Base-by-base conservation (phyloP, 2,797 vertebrate species). In the Tarsius wallacei region DNA sequence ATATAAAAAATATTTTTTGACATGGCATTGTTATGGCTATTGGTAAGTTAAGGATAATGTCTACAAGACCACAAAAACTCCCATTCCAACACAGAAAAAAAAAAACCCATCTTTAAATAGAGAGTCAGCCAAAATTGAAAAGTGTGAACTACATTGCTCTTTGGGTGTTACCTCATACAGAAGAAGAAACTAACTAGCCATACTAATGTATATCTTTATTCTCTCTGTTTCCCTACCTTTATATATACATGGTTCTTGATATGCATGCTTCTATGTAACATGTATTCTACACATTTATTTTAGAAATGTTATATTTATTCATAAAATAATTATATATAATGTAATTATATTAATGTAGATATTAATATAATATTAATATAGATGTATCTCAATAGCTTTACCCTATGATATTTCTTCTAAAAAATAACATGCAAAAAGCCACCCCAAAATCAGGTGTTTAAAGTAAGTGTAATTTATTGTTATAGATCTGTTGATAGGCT, bases 1-100 rank as follows among this genome's bases (percentile, higher is more conserved):
- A n/a, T 90, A 59, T 49, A 28, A 76, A 87, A 42, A 31, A 57
- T 28, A 16, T 17, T 24, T 93, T 90, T 86, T 84, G 87, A 80
- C n/a, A 36, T 68, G 3, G 28, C 68, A 0, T 61, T 12, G 0
- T 81, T 74, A 71, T 36, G 7, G 4, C 9, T 91, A 28, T 53
- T 49, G 12, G 0, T 83, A n/a, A 66, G 2, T 61, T 93, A 4
- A 1, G 5, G 2, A n/a, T 49, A 26, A 74, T 36, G 19, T 33
- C 10, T 36, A n/a, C 2, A 42, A 83, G 11, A 77, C 64, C 47
- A 2, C 87, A 26, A 89, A 91, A 55, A 90, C 9, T 89, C 19
- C 1, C 22, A 84, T 1, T 81, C 5, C 7, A 78, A 47, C 1
- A 16, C 1, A 63, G 21, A 21, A 9, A 76, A 66, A 61, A 63